A percentile compares a stretch with the other conserved stretches of the same genome.
Evolutionary conservation across 2,113 vertebrate species (phyloP).

Genomic region (Eclectus roratus): DNA sequence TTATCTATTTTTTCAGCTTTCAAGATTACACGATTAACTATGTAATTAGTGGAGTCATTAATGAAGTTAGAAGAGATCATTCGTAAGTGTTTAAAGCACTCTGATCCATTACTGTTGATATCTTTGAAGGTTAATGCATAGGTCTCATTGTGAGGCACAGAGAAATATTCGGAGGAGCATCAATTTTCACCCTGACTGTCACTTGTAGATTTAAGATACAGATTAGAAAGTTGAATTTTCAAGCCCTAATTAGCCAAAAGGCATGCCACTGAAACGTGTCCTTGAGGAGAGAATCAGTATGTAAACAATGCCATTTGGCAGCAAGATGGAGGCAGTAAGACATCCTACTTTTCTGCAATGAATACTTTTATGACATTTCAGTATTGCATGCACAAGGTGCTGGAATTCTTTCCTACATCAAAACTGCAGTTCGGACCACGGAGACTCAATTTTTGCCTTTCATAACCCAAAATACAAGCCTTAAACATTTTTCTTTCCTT

Average conservation of each 20-base stretch:
- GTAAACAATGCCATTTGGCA: not conserved
- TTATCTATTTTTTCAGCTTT: slow-evolving; percentile 34
- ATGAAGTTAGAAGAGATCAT: slow-evolving; percentile 20
- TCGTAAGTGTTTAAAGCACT: not conserved
- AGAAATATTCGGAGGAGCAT: not conserved
- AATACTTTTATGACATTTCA: not conserved
- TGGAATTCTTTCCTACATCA: not conserved
- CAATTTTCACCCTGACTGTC: not conserved
- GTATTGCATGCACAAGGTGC: not conserved
- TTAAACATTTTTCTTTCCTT: not conserved
- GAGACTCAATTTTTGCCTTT: not conserved
- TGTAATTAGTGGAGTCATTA: slow-evolving; percentile 50
- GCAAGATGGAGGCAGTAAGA: not conserved
- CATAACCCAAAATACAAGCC: not conserved
- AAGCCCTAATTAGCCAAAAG: not conserved
- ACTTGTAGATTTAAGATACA: not conserved
- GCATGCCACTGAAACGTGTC: not conserved
- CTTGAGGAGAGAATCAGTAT: not conserved
- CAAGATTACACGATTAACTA: slow-evolving; percentile 55
- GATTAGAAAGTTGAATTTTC: not conserved
- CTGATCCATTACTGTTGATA: not conserved
- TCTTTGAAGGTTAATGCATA: slow-evolving; percentile 30
- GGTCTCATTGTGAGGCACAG: not conserved
- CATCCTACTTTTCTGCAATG: not conserved
- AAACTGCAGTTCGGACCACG: not conserved